Evolutionary conservation across 2,888 invertebrate genomes (phyloP).

Genomic region (Therioaphis trifolii): DNA sequence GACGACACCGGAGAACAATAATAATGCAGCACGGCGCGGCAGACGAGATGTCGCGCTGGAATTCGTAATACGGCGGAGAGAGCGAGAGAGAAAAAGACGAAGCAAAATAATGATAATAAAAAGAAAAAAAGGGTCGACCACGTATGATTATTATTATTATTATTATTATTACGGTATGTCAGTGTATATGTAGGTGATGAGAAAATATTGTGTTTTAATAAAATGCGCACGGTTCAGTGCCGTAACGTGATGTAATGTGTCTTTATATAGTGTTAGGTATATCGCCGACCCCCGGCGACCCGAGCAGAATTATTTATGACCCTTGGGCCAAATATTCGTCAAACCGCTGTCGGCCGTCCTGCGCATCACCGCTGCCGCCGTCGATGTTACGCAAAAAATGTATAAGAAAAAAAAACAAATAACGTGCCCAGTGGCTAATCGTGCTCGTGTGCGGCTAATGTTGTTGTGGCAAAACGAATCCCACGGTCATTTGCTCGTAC

Average conservation of each 20-base stretch:
- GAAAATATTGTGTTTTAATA: conserved; percentile 26
- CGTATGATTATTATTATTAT: too few species aligned
- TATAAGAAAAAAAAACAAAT: neutral
- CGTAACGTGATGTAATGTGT: neutral
- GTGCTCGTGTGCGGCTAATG: conserved; percentile 32
- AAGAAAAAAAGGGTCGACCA: too few species aligned
- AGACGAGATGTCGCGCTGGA: too few species aligned
- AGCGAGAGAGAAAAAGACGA: too few species aligned
- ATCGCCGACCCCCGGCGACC: neutral
- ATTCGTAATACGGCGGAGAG: too few species aligned
- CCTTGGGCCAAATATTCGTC: conserved; percentile 44
- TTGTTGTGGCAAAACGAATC: conserved; percentile 29
- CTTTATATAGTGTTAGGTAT: neutral
- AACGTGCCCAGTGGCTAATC: conserved; percentile 40
- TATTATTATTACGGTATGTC: too few species aligned
- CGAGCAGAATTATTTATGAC: conserved; percentile 25
- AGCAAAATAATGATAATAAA: too few species aligned
- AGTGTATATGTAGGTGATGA: neutral
- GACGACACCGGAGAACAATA: conserved; percentile 40
- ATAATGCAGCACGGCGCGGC: too few species aligned
- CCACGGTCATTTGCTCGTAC: conserved; percentile 27
- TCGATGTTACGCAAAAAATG: conserved; percentile 37
- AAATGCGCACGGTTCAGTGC: neutral
- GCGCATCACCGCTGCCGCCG: conserved; percentile 16
- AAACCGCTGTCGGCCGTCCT: conserved; percentile 11